These are phyloP conservation scores for Incurvaria masculella DNA, from an alignment of 2,888 invertebrate species.

Conservation along the genomic window DNA sequence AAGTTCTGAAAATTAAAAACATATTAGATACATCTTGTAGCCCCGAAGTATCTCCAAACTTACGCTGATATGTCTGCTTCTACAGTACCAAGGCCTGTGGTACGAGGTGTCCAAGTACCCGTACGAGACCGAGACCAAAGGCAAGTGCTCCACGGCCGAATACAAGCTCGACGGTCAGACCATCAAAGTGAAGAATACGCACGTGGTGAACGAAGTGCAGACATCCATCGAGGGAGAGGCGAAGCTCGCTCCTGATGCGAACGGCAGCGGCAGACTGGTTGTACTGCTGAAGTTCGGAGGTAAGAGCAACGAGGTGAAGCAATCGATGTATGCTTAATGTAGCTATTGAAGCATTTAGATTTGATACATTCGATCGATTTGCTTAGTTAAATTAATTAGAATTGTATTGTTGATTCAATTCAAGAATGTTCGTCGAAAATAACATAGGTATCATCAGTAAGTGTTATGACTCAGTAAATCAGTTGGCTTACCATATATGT, in stretches of 20 bases:
- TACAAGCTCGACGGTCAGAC: conserved; percentile 48
- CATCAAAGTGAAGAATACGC: conserved; percentile 34
- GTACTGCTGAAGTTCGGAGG: conserved; percentile 25
- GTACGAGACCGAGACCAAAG: conserved; percentile 55
- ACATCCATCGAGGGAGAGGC: conserved; percentile 35
- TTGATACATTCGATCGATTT: no score
- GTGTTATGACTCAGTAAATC: no score
- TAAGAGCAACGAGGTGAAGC: no score
- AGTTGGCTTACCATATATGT: no score
- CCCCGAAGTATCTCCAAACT: not conserved
- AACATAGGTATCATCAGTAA: no score
- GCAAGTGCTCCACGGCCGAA: conserved; percentile 58
- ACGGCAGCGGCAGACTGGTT: conserved; percentile 42
- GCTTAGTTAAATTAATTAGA: no score
- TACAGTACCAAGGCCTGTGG: conserved; percentile 63
- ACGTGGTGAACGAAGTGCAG: conserved; percentile 32
- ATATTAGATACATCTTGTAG: no score
- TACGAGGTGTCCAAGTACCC: conserved; percentile 64
- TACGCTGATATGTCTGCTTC: conserved; percentile 10
- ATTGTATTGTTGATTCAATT: no score
- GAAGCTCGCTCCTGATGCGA: conserved; percentile 34
- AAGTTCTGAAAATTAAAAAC: not conserved
- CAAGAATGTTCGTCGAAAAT: no score
- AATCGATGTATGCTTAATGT: no score
- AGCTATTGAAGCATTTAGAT: no score